phyloP scores from a whole-genome alignment of 35 echinoderm and acorn worm species.

The Lytechinus pictus region DNA sequence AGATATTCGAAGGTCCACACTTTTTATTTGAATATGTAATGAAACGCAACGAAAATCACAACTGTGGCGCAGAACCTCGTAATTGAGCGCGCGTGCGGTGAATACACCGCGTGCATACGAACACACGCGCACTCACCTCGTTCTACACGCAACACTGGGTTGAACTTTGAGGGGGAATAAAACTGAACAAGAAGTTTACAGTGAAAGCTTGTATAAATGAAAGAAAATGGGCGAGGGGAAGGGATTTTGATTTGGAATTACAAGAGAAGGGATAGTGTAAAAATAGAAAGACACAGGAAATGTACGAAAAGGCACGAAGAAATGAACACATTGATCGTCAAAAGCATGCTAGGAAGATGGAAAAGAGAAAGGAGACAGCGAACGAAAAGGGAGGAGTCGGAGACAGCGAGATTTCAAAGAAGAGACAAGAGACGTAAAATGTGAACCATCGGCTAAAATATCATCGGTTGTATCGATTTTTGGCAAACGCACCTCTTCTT shows the following conservation, averaged over 20 bases:
- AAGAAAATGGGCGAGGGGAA: not conserved
- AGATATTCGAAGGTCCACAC: not conserved
- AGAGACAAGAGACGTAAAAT: not conserved
- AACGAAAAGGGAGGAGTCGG: too few relatives aligned
- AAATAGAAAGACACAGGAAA: not conserved
- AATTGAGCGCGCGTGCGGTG: slow-evolving; percentile 52
- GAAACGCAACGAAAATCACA: not conserved
- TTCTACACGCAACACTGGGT: not conserved
- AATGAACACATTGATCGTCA: not conserved
- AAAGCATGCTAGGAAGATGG: not conserved
- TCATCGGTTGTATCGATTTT: not conserved
- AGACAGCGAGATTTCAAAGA: not conserved
- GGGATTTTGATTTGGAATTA: too few relatives aligned
- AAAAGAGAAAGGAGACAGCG: not conserved
- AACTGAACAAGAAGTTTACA: not conserved
- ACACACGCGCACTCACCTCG: slow-evolving; percentile 7
- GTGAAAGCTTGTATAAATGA: not conserved
- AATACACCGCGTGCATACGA: slow-evolving; percentile 31
- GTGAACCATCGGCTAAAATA: not conserved
- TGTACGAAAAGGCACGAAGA: not conserved
- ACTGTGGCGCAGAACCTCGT: not conserved
- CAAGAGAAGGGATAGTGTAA: not conserved
- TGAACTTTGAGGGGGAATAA: not conserved
- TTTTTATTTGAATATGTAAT: slow-evolving; percentile 15
- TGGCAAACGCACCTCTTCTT: not conserved